A percentile compares a stretch with the other conserved stretches of the same genome.
These are phyloP conservation scores for Oryzias dopingdopingensis DNA, from an alignment of 2,797 vertebrate species.

Conservation along the genomic window DNA sequence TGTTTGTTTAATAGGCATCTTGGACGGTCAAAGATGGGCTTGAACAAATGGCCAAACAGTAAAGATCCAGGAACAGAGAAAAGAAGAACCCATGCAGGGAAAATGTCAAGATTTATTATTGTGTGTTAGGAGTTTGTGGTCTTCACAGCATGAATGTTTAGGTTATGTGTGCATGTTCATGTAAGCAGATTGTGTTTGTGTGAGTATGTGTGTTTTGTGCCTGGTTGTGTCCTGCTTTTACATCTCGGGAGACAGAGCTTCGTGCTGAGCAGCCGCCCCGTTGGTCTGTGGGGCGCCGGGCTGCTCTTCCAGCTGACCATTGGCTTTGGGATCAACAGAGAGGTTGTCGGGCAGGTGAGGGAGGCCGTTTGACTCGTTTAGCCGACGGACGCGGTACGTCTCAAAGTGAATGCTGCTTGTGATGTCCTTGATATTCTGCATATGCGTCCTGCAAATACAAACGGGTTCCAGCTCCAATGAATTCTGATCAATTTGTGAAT, in stretches of 20 bases:
- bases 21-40: slow-evolving; percentile 17
- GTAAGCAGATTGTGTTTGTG: slow-evolving; percentile 42
- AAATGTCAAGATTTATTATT: slow-evolving; percentile 11
- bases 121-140: slow-evolving; percentile 17
- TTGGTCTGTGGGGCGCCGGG: slow-evolving; percentile 76
- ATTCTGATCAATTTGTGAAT: not conserved
- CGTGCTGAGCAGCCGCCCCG: slow-evolving; percentile 77
- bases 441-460: slow-evolving; percentile 85
- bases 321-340: slow-evolving; percentile 48
- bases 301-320: slow-evolving; percentile 59
- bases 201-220: slow-evolving; percentile 27
- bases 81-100: not conserved
- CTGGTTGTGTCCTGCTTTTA: slow-evolving; percentile 69
- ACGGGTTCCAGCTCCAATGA: not conserved
- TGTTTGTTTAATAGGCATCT: slow-evolving; percentile 8
- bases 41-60: slow-evolving; percentile 9
- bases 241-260: slow-evolving; percentile 87
- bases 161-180: slow-evolving; percentile 25
- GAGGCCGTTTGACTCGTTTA: slow-evolving; percentile 85
- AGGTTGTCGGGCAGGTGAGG: slow-evolving; percentile 71
- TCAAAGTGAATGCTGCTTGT: slow-evolving; percentile 97
- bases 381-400: slow-evolving; percentile 90
- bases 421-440: slow-evolving; percentile 99
- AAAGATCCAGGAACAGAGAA: slow-evolving; percentile 1
- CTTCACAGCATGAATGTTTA: slow-evolving; percentile 46